phyloP scores from a whole-genome alignment of 2,113 vertebrate species.

The Ceratotherium simum region DNA sequence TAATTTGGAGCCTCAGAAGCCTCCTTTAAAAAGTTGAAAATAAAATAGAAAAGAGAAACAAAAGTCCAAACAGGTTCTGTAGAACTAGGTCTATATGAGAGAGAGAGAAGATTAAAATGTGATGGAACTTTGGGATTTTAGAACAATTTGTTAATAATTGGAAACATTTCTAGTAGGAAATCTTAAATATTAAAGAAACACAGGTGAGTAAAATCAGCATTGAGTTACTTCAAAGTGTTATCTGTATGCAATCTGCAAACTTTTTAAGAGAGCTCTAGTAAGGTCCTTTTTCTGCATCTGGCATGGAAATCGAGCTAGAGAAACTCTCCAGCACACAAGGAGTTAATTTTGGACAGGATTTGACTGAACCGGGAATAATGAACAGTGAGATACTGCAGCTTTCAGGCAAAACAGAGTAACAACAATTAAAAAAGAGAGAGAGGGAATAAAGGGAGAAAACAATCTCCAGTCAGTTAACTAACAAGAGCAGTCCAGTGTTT shows the following conservation, averaged over 20 bases:
- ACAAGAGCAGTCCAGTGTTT: conserved; percentile 66
- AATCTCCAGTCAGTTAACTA: conserved; percentile 69
- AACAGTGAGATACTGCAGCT: conserved; percentile 92
- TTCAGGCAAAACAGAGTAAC: conserved; percentile 92
- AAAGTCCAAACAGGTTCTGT: conserved; percentile 72
- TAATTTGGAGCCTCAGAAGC: conserved; percentile 77
- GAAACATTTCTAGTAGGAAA: not conserved
- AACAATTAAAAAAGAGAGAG: conserved; percentile 88
- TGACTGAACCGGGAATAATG: conserved; percentile 89
- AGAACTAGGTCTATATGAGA: conserved; percentile 51
- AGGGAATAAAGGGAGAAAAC: conserved; percentile 64
- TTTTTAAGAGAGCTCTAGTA: not conserved
- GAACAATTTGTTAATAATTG: not conserved
- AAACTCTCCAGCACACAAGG: conserved; percentile 64
- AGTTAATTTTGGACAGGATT: conserved; percentile 88
- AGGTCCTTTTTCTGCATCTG: conserved; percentile 55
- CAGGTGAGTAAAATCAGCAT: not conserved
- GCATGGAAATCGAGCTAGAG: conserved; percentile 37
- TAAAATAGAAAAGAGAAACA: conserved; percentile 69
- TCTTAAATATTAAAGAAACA: not conserved
- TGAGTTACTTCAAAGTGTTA: not conserved
- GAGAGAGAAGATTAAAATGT: not conserved
- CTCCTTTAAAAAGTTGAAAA: conserved; percentile 79
- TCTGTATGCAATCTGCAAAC: not conserved
- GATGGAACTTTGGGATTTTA: not conserved